Base-by-base conservation (phyloP, 2,797 vertebrate species). In the Tragelaphus eurycerus region DNA sequence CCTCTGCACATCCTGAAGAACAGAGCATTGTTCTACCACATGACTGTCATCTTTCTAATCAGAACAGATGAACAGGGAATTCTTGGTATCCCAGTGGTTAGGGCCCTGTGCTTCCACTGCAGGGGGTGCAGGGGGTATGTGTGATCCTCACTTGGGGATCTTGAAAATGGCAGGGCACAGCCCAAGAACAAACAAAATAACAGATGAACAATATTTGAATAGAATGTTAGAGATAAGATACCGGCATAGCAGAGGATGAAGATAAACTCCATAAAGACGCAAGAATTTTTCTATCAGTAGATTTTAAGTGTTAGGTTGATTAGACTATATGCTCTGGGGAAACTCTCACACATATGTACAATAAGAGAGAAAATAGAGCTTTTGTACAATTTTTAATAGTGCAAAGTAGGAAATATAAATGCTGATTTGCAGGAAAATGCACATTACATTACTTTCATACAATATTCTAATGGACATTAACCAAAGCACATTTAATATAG, bases 71-170 rank as follows among this genome's bases (percentile, higher is more conserved):
- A 71, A 38, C 67, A 38, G 2, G 67, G 34, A 71, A 71, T 23
- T 11, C 67, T 11, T 38, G 11, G 34, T 71, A 23, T 0, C 34
- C 19, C 19, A 38, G 34, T 23, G 34, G 67, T 38, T 71, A 38
- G 11, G 34, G 23, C 19, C 6, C 67, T 38, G 67, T 38, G 19
- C 34, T 71, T 71, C 64, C 34, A 38, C 67, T 71, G 34, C 21
- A 71, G 11, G 5, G 67, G 10, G 10, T 1, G 23, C 0, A 0
- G 11, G 10, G 2, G 6, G 2, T 12, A 38, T 23, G 2, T 71
- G 34, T 23, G 67, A 71, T 23, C 34, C 19, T 71, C 67, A 71
- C 67, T 23, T 71, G 5, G 19, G 19, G 67, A 71, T 71, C 34
- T 38, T 71, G 67, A 34, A 38, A 71, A 38, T 5, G 13, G 19